A percentile compares a stretch with the other conserved stretches of the same genome.
Conservation (phyloP, 2,113 vertebrate species). For the Cyphomyrus discorhynchus region DNA sequence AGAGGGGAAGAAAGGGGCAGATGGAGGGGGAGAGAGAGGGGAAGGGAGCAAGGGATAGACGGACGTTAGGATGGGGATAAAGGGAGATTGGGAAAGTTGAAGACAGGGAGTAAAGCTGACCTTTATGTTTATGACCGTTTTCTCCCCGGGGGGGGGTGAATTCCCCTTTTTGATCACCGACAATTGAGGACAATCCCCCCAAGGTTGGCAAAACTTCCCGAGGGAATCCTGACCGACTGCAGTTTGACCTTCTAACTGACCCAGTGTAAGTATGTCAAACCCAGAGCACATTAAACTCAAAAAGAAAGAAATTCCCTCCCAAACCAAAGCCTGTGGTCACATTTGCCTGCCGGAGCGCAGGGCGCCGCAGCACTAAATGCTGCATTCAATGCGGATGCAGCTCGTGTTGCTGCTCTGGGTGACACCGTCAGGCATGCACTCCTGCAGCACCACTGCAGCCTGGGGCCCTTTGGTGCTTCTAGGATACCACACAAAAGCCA, state of each 20-base stretch:
- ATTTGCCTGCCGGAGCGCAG: neutral
- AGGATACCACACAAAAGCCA: neutral
- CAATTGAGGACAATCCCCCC: neutral
- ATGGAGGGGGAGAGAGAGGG: neutral
- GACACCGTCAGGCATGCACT: neutral
- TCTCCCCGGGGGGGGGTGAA: neutral
- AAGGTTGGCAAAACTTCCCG: neutral
- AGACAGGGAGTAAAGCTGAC: neutral
- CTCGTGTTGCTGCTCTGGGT: neutral
- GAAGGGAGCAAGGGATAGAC: neutral
- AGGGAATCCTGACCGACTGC: neutral
- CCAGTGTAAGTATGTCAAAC: neutral
- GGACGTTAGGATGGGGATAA: constrained; percentile 16
- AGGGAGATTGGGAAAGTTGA: neutral
- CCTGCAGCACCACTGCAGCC: neutral
- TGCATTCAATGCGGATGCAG: neutral
- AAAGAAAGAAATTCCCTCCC: neutral
- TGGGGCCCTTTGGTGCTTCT: neutral
- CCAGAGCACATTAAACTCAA: neutral
- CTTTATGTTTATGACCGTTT: neutral
- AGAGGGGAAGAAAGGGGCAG: neutral
- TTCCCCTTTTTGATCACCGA: neutral
- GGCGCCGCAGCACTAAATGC: neutral
- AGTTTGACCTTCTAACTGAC: neutral
- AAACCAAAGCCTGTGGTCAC: neutral